Evolutionary conservation across 2,888 invertebrate species (phyloP), one percentile per base, ranked within the genome.

Genomic region (Lasioglossum morio): DNA sequence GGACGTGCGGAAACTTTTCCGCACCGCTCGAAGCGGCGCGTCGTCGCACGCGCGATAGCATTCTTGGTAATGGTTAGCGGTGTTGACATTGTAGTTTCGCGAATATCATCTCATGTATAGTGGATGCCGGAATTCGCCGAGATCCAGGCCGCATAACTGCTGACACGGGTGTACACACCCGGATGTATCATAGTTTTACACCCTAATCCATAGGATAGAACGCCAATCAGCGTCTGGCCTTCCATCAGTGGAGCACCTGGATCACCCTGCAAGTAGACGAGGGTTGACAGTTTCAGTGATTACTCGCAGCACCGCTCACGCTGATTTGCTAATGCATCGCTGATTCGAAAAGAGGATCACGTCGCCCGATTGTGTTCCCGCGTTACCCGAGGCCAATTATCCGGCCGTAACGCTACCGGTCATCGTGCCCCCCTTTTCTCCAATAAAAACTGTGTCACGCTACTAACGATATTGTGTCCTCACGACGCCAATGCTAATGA

Each of bases 181-280:
- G 96, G 96, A 88, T 96, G 96, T 69, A 92, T 87, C 2, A 93
- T 91, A 72, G 95, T 94, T 10, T 96, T 96, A 88, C 96, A 96
- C 4, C 96, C 96, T 94, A 96, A 96, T 57, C 96, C 96, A 96
- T 96, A 96, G 34, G 96, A 96, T 1, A 96, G 96, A 75, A 96
- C 95, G 66, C 96, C 96, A 74, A 96, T 93, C 70, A 96, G 93
- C 77, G 93, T 92, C 69, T 94, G 94, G 73, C 95, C 93, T 77
- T 95, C 94, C n/a, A 96, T 96, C 53, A 96, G 92, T 70, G 96
- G 96, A n/a, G 96, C 96, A 4, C 96, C 96, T n/a, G 96, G 96
- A 92, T 96, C 96, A 1, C 96, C 96, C 94, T 96, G 96, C 23
- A 94, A 95, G 91, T 66, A 90, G 77, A 85, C 86, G 77, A 79